These are phyloP conservation scores for Anomalospiza imberbis DNA, from an alignment of 2,797 vertebrate genomes.

Conservation along the genomic window DNA sequence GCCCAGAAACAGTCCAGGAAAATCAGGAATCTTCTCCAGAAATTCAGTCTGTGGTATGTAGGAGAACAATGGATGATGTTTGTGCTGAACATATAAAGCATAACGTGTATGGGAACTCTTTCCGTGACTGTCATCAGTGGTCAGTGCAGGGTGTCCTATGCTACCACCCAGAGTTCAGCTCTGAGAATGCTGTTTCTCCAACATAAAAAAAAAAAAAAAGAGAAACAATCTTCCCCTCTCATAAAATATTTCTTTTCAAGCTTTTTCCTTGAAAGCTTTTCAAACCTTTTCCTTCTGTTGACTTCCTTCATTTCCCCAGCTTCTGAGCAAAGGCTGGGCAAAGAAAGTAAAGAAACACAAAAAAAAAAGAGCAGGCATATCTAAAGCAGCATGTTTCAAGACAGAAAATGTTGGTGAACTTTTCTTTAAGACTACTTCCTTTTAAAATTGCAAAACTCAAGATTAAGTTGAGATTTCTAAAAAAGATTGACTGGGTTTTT, in stretches of 20 bases:
- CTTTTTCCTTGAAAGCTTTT: neutral
- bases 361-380: neutral
- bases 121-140: neutral
- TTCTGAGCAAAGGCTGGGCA: neutral
- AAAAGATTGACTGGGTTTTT: neutral
- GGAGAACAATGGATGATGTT: neutral
- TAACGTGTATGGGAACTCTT: neutral
- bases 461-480: neutral
- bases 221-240: neutral
- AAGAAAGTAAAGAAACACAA: neutral
- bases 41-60: neutral
- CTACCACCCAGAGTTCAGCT: neutral
- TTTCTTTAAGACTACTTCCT: neutral
- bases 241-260: neutral
- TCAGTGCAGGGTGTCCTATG: neutral
- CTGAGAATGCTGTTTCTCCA: neutral
- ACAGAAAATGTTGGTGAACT: neutral
- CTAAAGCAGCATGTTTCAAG: neutral
- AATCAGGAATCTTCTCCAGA: neutral
- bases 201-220: fast-evolving
- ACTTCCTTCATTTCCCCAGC: neutral
- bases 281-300: neutral
- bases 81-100: neutral
- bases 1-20: neutral
- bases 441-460: neutral